A percentile compares a stretch with the other conserved stretches of the same genome.
Conservation (phyloP, 2,113 vertebrate species). For the human region GRCh38 chr4:112530501-112531000, state of each 20-base stretch:
- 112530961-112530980: background rate
- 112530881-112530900: background rate
- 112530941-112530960: background rate
- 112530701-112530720: background rate
- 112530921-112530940: background rate
- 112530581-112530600: no score
- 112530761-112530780: background rate
- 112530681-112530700: background rate
- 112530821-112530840: background rate
- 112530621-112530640: no score
- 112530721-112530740: background rate
- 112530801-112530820: background rate
- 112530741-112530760: background rate
- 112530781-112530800: background rate
- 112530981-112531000: background rate
- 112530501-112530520: no score
- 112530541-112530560: no score
- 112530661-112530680: no score
- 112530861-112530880: background rate
- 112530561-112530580: no score
- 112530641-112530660: no score
- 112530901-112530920: background rate
- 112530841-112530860: background rate
- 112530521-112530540: no score
- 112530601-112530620: no score